Evolutionary conservation across 2,113 vertebrate genomes (phyloP).

Genomic region (Eulemur rufifrons): DNA sequence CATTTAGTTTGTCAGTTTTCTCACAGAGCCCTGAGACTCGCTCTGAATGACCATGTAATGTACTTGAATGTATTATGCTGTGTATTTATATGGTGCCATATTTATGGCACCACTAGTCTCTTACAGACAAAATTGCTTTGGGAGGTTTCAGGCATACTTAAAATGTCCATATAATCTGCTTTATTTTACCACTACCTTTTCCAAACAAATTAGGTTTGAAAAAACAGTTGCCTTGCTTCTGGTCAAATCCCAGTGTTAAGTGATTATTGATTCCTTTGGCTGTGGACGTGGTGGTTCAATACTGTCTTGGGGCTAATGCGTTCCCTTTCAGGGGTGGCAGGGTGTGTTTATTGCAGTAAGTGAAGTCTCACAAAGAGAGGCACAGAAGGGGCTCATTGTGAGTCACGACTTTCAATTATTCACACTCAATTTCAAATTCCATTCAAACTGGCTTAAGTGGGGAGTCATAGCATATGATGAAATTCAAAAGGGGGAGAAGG

Average conservation of each 20-base stretch:
- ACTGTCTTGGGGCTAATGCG: background rate
- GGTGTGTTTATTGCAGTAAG: background rate
- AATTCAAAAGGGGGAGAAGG: background rate
- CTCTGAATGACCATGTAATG: slow-evolving; percentile 7
- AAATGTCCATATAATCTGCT: background rate
- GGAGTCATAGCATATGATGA: background rate
- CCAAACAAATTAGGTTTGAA: slow-evolving; percentile 22
- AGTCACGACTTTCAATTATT: slow-evolving; percentile 10
- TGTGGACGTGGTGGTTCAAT: background rate
- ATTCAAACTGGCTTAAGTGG: background rate
- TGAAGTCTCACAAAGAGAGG: background rate
- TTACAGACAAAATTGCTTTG: slow-evolving; percentile 26
- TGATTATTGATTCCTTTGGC: slow-evolving; percentile 55
- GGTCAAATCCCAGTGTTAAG: slow-evolving; percentile 42
- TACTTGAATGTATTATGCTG: background rate
- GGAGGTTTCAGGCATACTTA: slow-evolving; percentile 25
- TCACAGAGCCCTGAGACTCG: background rate
- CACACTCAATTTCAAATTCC: slow-evolving; percentile 3
- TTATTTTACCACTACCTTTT: slow-evolving; percentile 29
- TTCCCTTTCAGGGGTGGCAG: background rate
- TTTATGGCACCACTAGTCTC: background rate
- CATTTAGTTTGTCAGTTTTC: slow-evolving; percentile 39
- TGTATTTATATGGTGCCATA: background rate
- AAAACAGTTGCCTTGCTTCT: slow-evolving; percentile 45
- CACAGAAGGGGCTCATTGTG: background rate